These are phyloP conservation scores for Adela reaumurella DNA, from an alignment of 2,888 invertebrate species.

Conservation along the genomic window DNA sequence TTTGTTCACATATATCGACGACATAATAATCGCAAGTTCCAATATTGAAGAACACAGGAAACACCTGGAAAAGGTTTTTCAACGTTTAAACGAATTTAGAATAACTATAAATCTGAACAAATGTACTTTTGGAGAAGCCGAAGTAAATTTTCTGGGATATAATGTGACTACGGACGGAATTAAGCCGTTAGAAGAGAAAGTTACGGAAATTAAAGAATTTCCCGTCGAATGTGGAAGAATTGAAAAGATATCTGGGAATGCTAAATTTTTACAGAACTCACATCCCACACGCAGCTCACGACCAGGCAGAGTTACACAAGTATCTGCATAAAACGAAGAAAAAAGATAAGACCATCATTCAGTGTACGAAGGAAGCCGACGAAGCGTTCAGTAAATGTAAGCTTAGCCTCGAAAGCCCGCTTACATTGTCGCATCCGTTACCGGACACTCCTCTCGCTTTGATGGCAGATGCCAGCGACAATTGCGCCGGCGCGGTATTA, in stretches of 20 bases:
- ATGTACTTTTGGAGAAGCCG: slow-evolving; percentile 8
- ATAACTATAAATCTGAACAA: slow-evolving; percentile 8
- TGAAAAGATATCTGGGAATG: slow-evolving; percentile 6
- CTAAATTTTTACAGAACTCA: background rate
- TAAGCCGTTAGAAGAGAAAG: background rate
- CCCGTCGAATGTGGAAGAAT: slow-evolving; percentile 8
- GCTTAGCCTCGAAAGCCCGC: no score
- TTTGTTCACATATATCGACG: background rate
- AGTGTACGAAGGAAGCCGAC: no score
- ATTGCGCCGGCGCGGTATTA: no score
- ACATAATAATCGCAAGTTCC: background rate
- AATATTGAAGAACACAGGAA: background rate
- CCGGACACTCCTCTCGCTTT: no score
- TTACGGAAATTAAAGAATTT: slow-evolving; percentile 4
- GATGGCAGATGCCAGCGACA: no score
- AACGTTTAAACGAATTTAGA: background rate
- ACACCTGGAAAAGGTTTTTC: background rate
- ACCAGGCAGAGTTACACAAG: no score
- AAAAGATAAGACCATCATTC: no score
- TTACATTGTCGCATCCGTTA: no score
- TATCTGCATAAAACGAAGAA: no score
- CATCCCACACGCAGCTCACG: no score
- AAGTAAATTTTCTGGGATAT: slow-evolving; percentile 6
- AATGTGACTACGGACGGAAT: background rate
- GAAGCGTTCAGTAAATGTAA: no score